Evolutionary conservation across 2,113 vertebrate genomes (phyloP).

Genomic region (Psittacus erithacus): DNA sequence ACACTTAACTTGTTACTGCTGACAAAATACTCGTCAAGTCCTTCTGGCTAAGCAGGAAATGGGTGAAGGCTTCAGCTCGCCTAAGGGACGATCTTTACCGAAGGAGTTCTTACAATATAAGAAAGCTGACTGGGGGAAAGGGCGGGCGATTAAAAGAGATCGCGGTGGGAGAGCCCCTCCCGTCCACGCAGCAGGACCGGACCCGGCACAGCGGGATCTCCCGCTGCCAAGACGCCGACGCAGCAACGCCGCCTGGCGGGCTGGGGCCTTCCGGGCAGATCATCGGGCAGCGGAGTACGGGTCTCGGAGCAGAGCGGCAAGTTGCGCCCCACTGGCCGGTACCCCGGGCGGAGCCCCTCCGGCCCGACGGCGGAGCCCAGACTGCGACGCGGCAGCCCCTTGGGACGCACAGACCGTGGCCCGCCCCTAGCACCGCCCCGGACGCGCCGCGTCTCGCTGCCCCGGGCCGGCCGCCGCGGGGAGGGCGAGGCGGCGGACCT

Average conservation of each 20-base stretch:
- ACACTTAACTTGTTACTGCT: neutral
- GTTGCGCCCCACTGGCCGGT: neutral
- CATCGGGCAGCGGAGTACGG: neutral
- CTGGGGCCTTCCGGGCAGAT: no score
- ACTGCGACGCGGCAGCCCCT: neutral
- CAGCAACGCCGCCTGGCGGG: neutral
- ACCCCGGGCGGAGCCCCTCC: neutral
- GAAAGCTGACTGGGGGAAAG: neutral
- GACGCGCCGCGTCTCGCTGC: neutral
- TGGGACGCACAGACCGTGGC: no score
- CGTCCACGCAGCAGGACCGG: neutral
- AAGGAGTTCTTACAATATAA: neutral
- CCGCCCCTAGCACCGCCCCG: neutral
- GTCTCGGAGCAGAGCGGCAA: neutral
- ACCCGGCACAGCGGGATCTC: neutral
- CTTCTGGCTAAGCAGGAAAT: neutral
- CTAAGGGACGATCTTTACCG: neutral
- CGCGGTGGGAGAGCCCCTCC: no score
- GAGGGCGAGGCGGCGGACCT: no score
- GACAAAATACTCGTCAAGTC: neutral
- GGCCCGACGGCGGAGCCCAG: neutral
- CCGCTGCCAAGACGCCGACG: neutral
- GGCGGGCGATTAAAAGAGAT: neutral
- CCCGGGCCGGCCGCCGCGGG: no score
- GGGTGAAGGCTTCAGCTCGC: neutral